Base-by-base conservation (phyloP, 1,140 invertebrate species). In the Leptinotarsa undecemlineata region DNA sequence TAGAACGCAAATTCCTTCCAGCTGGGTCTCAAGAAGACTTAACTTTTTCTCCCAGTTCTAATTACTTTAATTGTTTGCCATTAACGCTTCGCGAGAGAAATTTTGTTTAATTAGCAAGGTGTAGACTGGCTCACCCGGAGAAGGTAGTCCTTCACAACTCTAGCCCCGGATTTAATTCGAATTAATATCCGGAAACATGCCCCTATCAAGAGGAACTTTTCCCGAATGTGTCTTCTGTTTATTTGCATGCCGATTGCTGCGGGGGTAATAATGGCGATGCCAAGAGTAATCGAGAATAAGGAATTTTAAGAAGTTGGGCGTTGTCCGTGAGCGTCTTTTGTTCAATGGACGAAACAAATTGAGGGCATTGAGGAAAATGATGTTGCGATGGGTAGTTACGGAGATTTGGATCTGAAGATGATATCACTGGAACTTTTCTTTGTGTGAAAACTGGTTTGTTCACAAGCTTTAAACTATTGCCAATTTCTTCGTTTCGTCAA, bases 141-240 rank as follows among this genome's bases (percentile, higher is more conserved):
- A 57, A 3, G 2, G 4, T 57, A 57, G 15, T 57, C 14, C 13
- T 57, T 57, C n/a, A 57, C 51, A 6, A n/a, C 6, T 57, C 51
- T 42, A 2, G 33, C 51, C 51, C 17, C 17, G 51, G 51, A 57
- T 57, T 57, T n/a, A 57, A 57, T 57, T 57, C 51, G 51, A 57
- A 57, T 57, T 57, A 57, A 57, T 57, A 57, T 57, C 51, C 51
- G 51, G 51, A 19, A 57, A 57, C 51, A 57, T 57, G 51, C 51
- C 51, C n/a, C 51, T 17, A 57, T 57, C n/a, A 57, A 57, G 51
- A 57, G 17, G 0, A 57, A 57, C 17, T 57, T 57, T 57, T 57
- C 51, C 0, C n/a, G 51, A 57, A 57, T 57, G 51, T 57, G 51
- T 57, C n/a, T 57, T 57, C 51, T 57, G 51, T 57, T 57, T 57